Evolutionary conservation across 2,797 vertebrate species (phyloP).

Genomic region (Xenentodon cancila): DNA sequence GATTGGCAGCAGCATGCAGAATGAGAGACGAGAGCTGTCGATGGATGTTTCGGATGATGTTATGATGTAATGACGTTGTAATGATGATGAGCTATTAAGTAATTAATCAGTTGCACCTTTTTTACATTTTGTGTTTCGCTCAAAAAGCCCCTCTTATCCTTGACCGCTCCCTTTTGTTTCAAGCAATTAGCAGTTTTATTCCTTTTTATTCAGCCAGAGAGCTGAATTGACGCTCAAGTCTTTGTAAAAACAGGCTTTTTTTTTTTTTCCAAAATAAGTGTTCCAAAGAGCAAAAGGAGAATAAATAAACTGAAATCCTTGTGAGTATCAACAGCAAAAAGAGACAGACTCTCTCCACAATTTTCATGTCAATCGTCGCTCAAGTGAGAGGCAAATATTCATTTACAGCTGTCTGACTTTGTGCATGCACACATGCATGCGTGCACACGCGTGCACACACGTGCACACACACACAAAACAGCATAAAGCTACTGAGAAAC

Average conservation of each 20-base stretch:
- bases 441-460: background rate
- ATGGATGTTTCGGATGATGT: too few species aligned
- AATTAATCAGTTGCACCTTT: conserved; percentile 17
- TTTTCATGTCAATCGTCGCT: conserved; percentile 67
- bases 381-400: conserved; percentile 68
- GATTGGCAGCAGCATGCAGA: too few species aligned
- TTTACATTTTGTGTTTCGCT: conserved; percentile 30
- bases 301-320: conserved; percentile 3
- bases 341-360: conserved; percentile 59
- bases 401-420: conserved; percentile 76
- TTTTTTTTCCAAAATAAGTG: conserved; percentile 25
- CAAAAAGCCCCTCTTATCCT: conserved; percentile 46
- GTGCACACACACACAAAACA: conserved; percentile 33
- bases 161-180: conserved; percentile 40
- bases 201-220: conserved; percentile 15
- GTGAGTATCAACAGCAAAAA: conserved; percentile 9
- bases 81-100: background rate
- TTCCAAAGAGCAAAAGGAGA: conserved; percentile 11
- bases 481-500: conserved; percentile 59
- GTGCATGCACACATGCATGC: too few species aligned
- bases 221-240: conserved; percentile 27
- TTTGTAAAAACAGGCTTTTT: conserved; percentile 40
- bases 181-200: conserved; percentile 30
- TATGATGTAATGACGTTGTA: too few species aligned
- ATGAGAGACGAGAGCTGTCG: too few species aligned